Conservation (phyloP, 2,797 vertebrate genomes). For the Lagocephalus sceleratus region DNA sequence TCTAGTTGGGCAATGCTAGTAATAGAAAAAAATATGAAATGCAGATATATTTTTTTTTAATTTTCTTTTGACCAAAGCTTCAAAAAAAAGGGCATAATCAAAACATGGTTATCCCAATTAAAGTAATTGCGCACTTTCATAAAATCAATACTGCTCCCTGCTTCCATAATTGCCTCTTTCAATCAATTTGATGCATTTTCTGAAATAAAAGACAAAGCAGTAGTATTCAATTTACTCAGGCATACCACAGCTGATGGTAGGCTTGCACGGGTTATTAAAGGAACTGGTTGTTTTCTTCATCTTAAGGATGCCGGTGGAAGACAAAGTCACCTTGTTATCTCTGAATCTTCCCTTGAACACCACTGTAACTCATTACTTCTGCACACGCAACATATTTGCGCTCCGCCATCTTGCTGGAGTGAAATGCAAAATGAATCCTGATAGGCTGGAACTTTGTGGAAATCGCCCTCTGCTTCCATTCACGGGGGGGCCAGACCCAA, state of each 20-base stretch:
- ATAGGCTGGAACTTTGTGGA: slow-evolving; percentile 48
- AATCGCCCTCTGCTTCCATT: slow-evolving; percentile 43
- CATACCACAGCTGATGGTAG: slow-evolving; percentile 74
- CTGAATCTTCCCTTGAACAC: slow-evolving; percentile 59
- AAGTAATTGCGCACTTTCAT: slow-evolving; percentile 74
- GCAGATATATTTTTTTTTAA: slow-evolving; percentile 46
- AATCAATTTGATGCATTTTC: slow-evolving; percentile 78
- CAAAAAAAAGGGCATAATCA: slow-evolving; percentile 60
- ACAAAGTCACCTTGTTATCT: slow-evolving; percentile 78
- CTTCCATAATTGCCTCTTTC: slow-evolving; percentile 75
- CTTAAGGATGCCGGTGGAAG: slow-evolving; percentile 58
- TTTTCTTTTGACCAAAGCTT: slow-evolving; percentile 48
- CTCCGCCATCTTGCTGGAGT: slow-evolving; percentile 35
- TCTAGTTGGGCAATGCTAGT: slow-evolving; percentile 49
- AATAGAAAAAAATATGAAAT: slow-evolving; percentile 64
- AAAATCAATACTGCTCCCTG: slow-evolving; percentile 72
- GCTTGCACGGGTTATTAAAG: slow-evolving; percentile 74
- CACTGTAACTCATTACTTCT: slow-evolving; percentile 69
- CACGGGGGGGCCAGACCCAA: slow-evolving; percentile 37
- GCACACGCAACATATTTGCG: slow-evolving; percentile 48
- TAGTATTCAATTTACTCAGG: slow-evolving; percentile 75
- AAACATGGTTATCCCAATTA: slow-evolving; percentile 74
- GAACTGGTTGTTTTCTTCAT: slow-evolving; percentile 67
- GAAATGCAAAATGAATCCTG: slow-evolving; percentile 63
- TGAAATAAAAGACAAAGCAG: slow-evolving; percentile 74